Conservation (phyloP, 2,888 invertebrate genomes). For the Melanotus villosus region DNA sequence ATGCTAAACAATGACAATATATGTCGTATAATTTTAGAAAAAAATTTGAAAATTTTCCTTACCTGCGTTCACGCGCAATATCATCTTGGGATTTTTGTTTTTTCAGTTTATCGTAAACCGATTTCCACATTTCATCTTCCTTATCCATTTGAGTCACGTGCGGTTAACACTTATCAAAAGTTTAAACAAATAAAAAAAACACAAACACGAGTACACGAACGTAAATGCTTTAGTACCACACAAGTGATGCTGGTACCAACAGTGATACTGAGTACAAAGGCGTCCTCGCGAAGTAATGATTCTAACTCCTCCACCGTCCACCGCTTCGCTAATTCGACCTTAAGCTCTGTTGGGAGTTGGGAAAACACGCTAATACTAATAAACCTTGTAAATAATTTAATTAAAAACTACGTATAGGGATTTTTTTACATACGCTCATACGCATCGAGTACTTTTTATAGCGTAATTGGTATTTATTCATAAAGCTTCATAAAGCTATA, state of each 20-base stretch:
- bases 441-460: neutral
- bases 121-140: constrained; percentile 86
- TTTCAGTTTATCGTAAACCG: constrained; percentile 79
- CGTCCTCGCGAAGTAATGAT: constrained; percentile 14
- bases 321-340: constrained; percentile 25
- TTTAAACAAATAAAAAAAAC: neutral
- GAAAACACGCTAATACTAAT: constrained; percentile 9
- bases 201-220: neutral
- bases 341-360: constrained; percentile 9
- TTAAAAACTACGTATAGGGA: neutral
- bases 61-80: constrained; percentile 79
- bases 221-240: neutral
- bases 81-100: constrained; percentile 75
- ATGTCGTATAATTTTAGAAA: no score
- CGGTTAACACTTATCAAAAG: no score
- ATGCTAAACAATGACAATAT: neutral
- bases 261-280: constrained; percentile 17
- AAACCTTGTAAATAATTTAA: constrained; percentile 10
- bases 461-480: no score
- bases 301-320: constrained; percentile 7
- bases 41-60: constrained; percentile 57
- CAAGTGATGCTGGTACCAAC: constrained; percentile 13
- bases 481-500: no score
- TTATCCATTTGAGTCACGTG: constrained; percentile 71
- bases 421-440: neutral